Percentiles rank a stretch among this genome's conserved stretches.
Conservation (phyloP, 2,797 vertebrate genomes). For the Dryobates pubescens region DNA sequence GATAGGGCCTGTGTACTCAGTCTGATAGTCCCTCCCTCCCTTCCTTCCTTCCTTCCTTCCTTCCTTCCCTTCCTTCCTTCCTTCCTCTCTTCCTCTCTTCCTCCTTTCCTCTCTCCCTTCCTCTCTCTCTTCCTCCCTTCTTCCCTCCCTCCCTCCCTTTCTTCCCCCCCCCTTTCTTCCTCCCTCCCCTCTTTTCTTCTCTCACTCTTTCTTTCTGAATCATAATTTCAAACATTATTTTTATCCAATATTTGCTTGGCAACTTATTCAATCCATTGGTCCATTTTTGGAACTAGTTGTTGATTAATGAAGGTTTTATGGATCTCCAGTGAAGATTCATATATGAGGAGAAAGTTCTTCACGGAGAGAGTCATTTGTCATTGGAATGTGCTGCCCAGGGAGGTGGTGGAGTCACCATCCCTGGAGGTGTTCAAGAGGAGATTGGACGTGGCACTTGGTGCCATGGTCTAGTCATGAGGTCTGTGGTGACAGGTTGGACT, state of each 20-base stretch:
- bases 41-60: not conserved
- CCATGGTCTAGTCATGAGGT: too few species aligned
- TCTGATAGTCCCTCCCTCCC: not conserved
- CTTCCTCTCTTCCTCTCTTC: not conserved
- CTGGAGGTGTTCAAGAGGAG: too few species aligned
- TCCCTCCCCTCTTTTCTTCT: not conserved
- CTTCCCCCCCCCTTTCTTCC: too few species aligned
- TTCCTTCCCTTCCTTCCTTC: not conserved
- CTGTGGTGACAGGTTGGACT: too few species aligned
- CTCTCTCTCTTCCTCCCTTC: not conserved
- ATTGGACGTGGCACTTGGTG: too few species aligned
- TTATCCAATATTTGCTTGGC: not conserved
- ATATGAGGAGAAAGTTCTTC: too few species aligned
- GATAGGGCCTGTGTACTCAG: not conserved
- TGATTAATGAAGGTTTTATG: not conserved
- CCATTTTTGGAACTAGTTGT: not conserved
- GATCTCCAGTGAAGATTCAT: not conserved
- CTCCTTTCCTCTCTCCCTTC: not conserved
- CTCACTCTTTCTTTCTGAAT: not conserved
- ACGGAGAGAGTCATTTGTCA: too few species aligned
- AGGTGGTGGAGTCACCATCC: too few species aligned
- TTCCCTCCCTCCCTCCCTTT: too few species aligned
- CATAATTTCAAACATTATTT: not conserved
- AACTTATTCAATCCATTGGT: not conserved
- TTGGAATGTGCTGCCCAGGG: too few species aligned